Base-by-base conservation (phyloP, 1,140 invertebrate genomes). In the Cyclina sinensis region DNA sequence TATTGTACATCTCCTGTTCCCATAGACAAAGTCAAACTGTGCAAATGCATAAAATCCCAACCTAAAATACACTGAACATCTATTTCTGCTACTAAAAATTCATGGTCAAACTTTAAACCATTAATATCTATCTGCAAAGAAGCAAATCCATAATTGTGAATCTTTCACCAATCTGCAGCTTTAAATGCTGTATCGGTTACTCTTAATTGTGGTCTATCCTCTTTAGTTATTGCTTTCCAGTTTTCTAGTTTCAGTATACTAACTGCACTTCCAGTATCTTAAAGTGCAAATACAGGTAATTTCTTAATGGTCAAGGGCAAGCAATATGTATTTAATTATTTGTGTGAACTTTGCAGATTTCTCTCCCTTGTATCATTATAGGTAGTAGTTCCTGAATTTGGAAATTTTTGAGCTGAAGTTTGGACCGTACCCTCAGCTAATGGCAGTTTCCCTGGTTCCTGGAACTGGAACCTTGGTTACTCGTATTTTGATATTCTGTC, bases 71-170 rank as follows among this genome's bases (percentile, higher is more conserved):
- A n/a, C n/a, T n/a, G n/a, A n/a, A n/a, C 24, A 62, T 62, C 57
- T n/a, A 62, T 27, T 62, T 62, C 57, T 62, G 57, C 57, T 27
- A 62, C 24, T 62, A 62, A 62, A n/a, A 62, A 62, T n/a, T 62
- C 57, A 62, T 62, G 5, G n/a, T 62, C 57, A 62, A 62, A 62
- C 27, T 1, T 62, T n/a, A n/a, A 27, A 27, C 57, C n/a, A n/a
- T n/a, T n/a, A 27, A n/a, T 62, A n/a, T 62, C 7, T 62, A 62
- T 4, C 3, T 62, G 21, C 24, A 62, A 27, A 11, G 24, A 27
- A 27, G n/a, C 57, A 62, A n/a, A 62, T 1, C 21, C 57, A 5
- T 24, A n/a, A 62, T n/a, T 62, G n/a, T 1, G 3, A n/a, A 62
- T 9, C 3, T 27, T 62, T 7, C 57, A 21, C 9, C 51, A 21